Evolutionary conservation across 2,113 vertebrate species (phyloP).

Genomic region (Pao palembangensis): DNA sequence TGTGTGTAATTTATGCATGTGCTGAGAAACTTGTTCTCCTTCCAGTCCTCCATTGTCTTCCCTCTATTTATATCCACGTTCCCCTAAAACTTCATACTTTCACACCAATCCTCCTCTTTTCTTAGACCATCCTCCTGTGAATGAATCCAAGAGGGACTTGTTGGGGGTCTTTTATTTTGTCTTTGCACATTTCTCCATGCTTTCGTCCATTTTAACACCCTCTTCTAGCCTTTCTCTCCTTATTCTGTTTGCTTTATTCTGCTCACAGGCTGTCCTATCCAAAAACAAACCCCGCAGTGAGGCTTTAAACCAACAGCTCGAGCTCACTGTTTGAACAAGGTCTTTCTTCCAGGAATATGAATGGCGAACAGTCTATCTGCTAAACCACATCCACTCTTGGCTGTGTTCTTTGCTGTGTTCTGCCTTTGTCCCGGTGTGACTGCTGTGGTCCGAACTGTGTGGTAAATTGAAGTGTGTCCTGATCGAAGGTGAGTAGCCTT

Average conservation of each 20-base stretch:
- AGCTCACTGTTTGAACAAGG: constrained; percentile 59
- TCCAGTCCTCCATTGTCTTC: constrained; percentile 59
- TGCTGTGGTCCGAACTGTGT: constrained; percentile 58
- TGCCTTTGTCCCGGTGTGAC: constrained; percentile 36
- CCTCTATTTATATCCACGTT: constrained; percentile 46
- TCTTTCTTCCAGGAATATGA: constrained; percentile 60
- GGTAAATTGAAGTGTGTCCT: constrained; percentile 58
- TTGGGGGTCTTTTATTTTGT: constrained; percentile 28
- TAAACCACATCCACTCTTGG: constrained; percentile 24
- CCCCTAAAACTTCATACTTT: constrained; percentile 41
- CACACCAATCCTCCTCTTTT: constrained; percentile 42
- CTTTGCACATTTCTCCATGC: constrained; percentile 18
- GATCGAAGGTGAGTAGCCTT: constrained; percentile 58
- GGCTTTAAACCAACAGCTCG: constrained; percentile 59
- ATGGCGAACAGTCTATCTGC: constrained; percentile 44
- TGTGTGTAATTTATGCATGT: constrained; percentile 74
- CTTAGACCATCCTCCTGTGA: constrained; percentile 41
- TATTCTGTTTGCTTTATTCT: constrained; percentile 40
- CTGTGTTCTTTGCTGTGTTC: constrained; percentile 27
- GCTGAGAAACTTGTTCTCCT: constrained; percentile 55
- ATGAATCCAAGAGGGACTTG: constrained; percentile 34
- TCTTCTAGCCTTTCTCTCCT: constrained; percentile 15
- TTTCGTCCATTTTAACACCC: constrained; percentile 30
- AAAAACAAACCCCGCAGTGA: constrained; percentile 62
- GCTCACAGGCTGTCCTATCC: constrained; percentile 39